Evolutionary conservation across 2,888 invertebrate genomes (phyloP).

Genomic region (Siphlonurus alternatus): DNA sequence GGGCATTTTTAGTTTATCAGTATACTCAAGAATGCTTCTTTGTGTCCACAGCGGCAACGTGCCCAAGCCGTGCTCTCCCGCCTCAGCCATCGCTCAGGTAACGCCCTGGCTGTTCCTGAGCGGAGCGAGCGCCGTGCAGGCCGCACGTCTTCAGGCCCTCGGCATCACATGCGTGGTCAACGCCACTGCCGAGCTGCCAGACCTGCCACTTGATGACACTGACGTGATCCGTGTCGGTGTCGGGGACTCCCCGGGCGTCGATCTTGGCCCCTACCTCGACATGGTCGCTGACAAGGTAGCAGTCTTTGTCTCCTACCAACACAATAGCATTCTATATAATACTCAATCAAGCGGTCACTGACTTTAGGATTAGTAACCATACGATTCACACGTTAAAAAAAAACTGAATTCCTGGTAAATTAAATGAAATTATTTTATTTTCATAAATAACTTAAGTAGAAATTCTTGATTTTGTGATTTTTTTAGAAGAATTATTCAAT

Average conservation of each 20-base stretch:
- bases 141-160: slow-evolving; percentile 45
- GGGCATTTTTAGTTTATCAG: too few relatives aligned
- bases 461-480: too few relatives aligned
- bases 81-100: slow-evolving; percentile 34
- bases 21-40: too few relatives aligned
- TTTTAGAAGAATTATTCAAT: background rate
- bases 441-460: too few relatives aligned
- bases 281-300: slow-evolving; percentile 39
- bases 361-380: too few relatives aligned
- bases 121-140: slow-evolving; percentile 57
- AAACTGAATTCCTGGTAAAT: too few relatives aligned
- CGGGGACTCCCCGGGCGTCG: slow-evolving; percentile 54
- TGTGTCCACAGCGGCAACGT: background rate
- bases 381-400: too few relatives aligned
- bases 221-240: slow-evolving; percentile 49
- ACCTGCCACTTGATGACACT: slow-evolving; percentile 35
- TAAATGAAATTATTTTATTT: too few relatives aligned
- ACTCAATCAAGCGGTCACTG: too few relatives aligned
- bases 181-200: slow-evolving; percentile 67
- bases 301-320: background rate
- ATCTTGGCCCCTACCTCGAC: slow-evolving; percentile 60
- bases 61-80: background rate
- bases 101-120: slow-evolving; percentile 58
- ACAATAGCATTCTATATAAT: too few relatives aligned
- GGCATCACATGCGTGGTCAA: slow-evolving; percentile 65